Evolutionary conservation across 2,113 vertebrate species (phyloP).

Genomic region (Brienomyrus brachyistius): DNA sequence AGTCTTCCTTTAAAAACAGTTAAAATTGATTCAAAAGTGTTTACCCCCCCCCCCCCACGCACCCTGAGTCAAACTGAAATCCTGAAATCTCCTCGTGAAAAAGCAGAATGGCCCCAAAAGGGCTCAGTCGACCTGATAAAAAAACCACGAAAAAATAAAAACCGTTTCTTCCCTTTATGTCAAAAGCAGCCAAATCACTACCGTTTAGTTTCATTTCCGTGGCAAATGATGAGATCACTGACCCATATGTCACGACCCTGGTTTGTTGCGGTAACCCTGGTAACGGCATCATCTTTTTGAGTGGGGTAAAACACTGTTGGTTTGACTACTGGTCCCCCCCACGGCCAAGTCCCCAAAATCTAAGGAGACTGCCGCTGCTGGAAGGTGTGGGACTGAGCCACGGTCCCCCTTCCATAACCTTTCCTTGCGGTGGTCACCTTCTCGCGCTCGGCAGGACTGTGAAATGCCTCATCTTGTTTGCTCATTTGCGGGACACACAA

Average conservation of each 20-base stretch:
- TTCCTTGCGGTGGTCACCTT: background rate
- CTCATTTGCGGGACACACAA: background rate
- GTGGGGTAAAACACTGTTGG: background rate
- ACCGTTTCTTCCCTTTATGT: background rate
- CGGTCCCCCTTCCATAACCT: background rate
- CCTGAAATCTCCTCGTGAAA: background rate
- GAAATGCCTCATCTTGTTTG: background rate
- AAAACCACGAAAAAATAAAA: background rate
- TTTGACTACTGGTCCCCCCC: background rate
- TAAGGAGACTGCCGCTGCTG: background rate
- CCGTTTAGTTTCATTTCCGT: background rate
- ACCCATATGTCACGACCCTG: background rate
- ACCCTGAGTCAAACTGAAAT: background rate
- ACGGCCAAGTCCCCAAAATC: background rate
- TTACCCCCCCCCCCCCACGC: background rate
- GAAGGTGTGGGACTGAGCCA: background rate
- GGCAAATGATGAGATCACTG: background rate
- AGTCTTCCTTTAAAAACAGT: background rate
- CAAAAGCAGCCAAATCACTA: background rate
- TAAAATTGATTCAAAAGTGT: background rate
- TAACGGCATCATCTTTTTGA: background rate
- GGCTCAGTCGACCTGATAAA: background rate
- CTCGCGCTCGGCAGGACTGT: background rate
- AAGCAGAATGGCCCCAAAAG: background rate
- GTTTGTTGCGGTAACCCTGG: background rate